These are phyloP conservation scores for Callionymus lyra DNA, from an alignment of 2,113 vertebrate species.

Conservation along the genomic window DNA sequence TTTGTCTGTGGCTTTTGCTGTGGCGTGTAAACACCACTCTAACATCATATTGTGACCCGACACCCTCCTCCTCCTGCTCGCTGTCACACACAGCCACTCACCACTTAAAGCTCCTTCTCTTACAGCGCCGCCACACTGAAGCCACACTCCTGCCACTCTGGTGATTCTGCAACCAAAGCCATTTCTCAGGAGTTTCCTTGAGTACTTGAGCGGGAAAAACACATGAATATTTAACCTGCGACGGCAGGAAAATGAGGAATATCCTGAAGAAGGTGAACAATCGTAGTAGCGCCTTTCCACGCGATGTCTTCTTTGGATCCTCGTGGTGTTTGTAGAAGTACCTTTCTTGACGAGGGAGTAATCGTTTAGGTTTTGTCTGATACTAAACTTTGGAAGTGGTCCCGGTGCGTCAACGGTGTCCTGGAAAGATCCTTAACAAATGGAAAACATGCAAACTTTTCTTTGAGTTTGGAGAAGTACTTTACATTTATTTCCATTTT, in stretches of 20 bases:
- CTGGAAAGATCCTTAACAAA: too few species aligned
- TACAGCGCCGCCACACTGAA: conserved; percentile 23
- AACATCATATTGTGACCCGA: conserved; percentile 41
- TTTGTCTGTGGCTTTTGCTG: conserved; percentile 47
- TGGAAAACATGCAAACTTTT: too few species aligned
- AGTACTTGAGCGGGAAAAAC: conserved; percentile 55
- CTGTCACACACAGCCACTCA: conserved; percentile 17
- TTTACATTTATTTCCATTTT: too few species aligned
- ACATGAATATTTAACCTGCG: conserved; percentile 67
- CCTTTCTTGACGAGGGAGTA: too few species aligned
- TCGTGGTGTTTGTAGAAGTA: too few species aligned
- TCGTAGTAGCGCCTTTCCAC: conserved; percentile 28
- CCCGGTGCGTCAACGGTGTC: too few species aligned
- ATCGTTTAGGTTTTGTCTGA: too few species aligned
- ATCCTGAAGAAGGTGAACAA: conserved; percentile 36
- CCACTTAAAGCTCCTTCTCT: conserved; percentile 48
- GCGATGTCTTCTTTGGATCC: conserved; percentile 3
- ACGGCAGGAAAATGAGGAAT: conserved; percentile 25
- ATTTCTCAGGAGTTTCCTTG: conserved; percentile 62
- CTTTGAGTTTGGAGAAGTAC: too few species aligned
- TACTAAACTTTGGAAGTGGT: too few species aligned
- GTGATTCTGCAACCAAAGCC: conserved; percentile 63
- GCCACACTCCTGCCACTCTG: conserved; percentile 44
- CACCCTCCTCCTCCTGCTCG: conserved; percentile 8
- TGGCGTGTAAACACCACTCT: conserved; percentile 52